Base-by-base conservation (phyloP, 2,888 invertebrate genomes). In the Diaphora mendica region DNA sequence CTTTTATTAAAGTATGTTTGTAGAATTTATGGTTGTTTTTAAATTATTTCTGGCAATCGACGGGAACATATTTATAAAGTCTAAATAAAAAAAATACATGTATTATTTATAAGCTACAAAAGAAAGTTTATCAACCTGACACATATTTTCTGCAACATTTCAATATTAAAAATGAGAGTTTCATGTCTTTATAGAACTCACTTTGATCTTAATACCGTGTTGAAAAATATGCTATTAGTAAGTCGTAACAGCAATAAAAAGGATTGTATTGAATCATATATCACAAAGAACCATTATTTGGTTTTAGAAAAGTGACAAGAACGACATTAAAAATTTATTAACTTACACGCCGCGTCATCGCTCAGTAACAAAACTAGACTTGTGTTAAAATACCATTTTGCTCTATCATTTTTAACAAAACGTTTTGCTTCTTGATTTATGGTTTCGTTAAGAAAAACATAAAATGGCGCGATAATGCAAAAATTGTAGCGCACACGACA, bases 181-280 rank as follows among this genome's bases (percentile, higher is more conserved):
- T 73, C 74, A 76, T 71, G 77, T 81, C 71, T 76, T 55, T 77
- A 74, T 77, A 74, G 44, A 79, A 69, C 67, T n/a, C 71, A 72
- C 75, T 92, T 92, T 92, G 91, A 92, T 89, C 89, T 89, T 89
- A 88, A 91, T 89, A 86, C 82, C 72, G 81, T 83, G 91, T 85
- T 91, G 91, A 92, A 91, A 91, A 90, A 90, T 82, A 84, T 81
- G 78, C 86, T 89, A 91, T 91, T 91, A 90, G 90, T 89, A 91
- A 91, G 86, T 89, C 89, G 82, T 86, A 86, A 80, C 78, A 77
- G 86, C 83, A 87, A 91, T 92, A 91, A 92, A 90, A 89, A 89
- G 89, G 87, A 91, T 90, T 88, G 84, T 86, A 88, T 89, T 88
- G 87, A 88, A 87, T 90, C 88, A 89, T 92, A 91, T 90, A 89